These are phyloP conservation scores for Zoanthus gigantus DNA, from an alignment of 92 coral and sea anemone genomes.

Conservation along the genomic window DNA sequence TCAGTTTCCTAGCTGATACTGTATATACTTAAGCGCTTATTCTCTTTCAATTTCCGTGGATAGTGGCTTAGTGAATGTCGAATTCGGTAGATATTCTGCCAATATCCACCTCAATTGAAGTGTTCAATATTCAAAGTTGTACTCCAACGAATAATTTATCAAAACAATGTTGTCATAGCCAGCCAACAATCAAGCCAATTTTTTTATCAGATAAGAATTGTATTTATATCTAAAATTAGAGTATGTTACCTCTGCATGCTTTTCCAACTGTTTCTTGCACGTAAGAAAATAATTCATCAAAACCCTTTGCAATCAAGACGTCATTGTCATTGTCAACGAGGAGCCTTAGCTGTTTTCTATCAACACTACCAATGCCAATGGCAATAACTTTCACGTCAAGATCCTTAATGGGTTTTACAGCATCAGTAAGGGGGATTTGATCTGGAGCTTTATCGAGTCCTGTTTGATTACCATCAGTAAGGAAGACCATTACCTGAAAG, in stretches of 20 bases:
- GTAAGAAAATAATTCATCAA: slow-evolving; percentile 60
- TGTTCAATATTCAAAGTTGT: too few relatives aligned
- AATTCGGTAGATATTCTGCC: too few relatives aligned
- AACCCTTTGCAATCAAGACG: slow-evolving; percentile 64
- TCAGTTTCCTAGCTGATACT: too few relatives aligned
- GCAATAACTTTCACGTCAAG: slow-evolving; percentile 73
- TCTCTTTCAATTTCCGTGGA: too few relatives aligned
- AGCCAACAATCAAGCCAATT: too few relatives aligned
- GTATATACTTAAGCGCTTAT: too few relatives aligned
- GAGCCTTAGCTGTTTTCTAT: slow-evolving; percentile 62
- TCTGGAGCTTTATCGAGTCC: slow-evolving; percentile 62
- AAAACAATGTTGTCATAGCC: not conserved
- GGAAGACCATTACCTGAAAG: slow-evolving; percentile 73
- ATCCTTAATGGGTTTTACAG: slow-evolving; percentile 70
- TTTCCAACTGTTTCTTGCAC: slow-evolving; percentile 69
- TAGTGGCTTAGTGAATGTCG: too few relatives aligned
- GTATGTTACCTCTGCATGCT: slow-evolving; percentile 79
- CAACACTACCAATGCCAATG: slow-evolving; percentile 88
- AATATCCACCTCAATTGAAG: too few relatives aligned
- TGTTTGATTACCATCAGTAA: slow-evolving; percentile 91
- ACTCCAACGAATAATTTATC: too few relatives aligned
- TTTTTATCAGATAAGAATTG: not conserved
- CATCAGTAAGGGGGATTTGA: slow-evolving; percentile 61
- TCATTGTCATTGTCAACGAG: slow-evolving; percentile 65
- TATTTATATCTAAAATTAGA: not conserved